Conservation (phyloP, 2,888 invertebrate genomes). For the Acronicta aceris region DNA sequence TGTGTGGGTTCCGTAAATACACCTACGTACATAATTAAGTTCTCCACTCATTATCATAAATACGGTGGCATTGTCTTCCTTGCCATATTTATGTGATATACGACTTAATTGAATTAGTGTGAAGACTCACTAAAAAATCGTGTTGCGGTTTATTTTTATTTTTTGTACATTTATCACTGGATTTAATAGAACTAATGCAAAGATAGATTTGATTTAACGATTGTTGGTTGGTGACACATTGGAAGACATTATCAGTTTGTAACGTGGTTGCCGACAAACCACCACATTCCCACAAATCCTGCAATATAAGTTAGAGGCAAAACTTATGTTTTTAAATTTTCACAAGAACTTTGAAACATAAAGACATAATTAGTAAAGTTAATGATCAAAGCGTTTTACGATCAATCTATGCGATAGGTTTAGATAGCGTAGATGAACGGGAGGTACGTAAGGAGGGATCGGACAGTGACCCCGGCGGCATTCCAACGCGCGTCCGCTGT, state of each 20-base stretch:
- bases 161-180: constrained; percentile 17
- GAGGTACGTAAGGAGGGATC: constrained; percentile 71
- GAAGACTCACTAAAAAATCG: constrained; percentile 45
- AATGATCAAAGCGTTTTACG: constrained; percentile 73
- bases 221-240: background rate
- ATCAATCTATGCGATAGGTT: constrained; percentile 85
- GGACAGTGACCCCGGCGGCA: constrained; percentile 85
- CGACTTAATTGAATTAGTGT: constrained; percentile 63
- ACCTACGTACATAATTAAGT: constrained; percentile 69
- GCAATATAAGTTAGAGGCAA: background rate
- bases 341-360: constrained; percentile 21
- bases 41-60: constrained; percentile 70
- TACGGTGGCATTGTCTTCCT: constrained; percentile 68
- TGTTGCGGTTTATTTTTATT: constrained; percentile 31
- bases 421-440: constrained; percentile 76
- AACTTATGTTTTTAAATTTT: constrained; percentile 19
- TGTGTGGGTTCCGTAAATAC: constrained; percentile 82
- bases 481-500: constrained; percentile 80
- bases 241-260: background rate
- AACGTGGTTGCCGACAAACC: background rate
- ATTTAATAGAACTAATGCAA: background rate
- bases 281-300: constrained; percentile 3
- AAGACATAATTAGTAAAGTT: constrained; percentile 63
- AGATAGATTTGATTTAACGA: background rate
- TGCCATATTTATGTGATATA: constrained; percentile 62